phyloP scores from a whole-genome alignment of 2,888 invertebrate species.

The Molanna angustata region DNA sequence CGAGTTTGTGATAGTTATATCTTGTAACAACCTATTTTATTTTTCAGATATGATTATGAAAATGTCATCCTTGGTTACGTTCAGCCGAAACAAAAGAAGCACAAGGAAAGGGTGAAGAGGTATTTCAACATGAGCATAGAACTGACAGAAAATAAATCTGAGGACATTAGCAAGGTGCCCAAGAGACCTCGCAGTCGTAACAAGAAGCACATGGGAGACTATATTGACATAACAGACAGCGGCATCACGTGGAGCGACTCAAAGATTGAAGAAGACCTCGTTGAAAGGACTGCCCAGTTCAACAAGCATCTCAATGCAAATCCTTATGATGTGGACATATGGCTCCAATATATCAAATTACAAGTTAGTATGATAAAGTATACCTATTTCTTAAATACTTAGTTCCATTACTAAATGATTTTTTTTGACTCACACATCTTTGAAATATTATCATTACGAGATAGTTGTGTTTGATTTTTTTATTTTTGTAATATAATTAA shows the following conservation, averaged over 20 bases:
- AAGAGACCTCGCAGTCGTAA: neutral
- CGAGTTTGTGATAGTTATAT: too few relatives aligned
- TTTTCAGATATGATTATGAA: constrained; percentile 24
- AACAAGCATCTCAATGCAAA: constrained; percentile 52
- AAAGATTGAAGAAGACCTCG: constrained; percentile 39
- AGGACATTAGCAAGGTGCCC: neutral
- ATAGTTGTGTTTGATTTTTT: too few relatives aligned
- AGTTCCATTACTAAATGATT: too few relatives aligned
- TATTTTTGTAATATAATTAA: too few relatives aligned
- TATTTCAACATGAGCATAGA: constrained; percentile 16
- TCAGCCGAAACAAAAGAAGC: neutral
- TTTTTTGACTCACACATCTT: too few relatives aligned
- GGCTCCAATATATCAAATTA: constrained; percentile 60
- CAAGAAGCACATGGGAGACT: constrained; percentile 8
- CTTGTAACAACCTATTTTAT: neutral
- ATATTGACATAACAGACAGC: constrained; percentile 33
- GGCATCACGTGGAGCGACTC: constrained; percentile 34
- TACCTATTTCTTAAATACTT: neutral
- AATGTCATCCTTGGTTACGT: constrained; percentile 13
- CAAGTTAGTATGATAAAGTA: constrained; percentile 47
- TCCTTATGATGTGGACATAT: constrained; percentile 53
- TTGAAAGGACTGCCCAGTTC: constrained; percentile 50
- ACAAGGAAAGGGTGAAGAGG: neutral
- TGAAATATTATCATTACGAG: too few relatives aligned
- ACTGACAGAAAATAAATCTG: neutral